Percentiles rank a stretch among this genome's conserved stretches.
Evolutionary conservation across 2,797 vertebrate genomes (phyloP).

Genomic region (Propithecus perrieri): DNA sequence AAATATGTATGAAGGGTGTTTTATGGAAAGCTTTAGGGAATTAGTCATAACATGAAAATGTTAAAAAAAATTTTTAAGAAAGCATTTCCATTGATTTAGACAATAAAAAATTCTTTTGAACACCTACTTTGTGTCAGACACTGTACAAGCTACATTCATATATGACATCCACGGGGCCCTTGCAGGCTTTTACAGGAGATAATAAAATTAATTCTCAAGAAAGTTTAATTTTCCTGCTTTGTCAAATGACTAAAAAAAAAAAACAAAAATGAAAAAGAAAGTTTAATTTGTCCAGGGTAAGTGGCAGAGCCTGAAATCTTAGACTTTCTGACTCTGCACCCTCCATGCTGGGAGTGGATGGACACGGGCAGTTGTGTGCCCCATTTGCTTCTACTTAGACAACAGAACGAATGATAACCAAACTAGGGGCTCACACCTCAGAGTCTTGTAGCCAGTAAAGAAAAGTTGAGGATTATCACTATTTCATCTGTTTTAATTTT

Average conservation of each 20-base stretch:
- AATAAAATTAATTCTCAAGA: slow-evolving; percentile 33
- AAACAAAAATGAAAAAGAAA: neutral
- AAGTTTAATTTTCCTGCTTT: neutral
- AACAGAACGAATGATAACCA: neutral
- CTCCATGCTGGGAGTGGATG: neutral
- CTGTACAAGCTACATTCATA: neutral
- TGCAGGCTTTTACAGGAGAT: neutral
- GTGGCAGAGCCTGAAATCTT: neutral
- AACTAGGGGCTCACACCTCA: neutral
- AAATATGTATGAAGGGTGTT: neutral
- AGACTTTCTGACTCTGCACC: neutral
- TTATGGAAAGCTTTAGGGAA: neutral
- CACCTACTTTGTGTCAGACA: neutral
- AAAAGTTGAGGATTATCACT: neutral
- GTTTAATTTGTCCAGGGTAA: neutral
- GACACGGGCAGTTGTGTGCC: neutral
- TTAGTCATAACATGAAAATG: neutral
- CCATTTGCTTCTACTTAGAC: neutral
- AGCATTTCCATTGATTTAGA: neutral
- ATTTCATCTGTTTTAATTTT: neutral
- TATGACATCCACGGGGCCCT: neutral
- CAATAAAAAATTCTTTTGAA: neutral
- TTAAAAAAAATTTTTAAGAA: neutral
- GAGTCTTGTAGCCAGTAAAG: neutral
- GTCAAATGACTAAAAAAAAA: no score